Evolutionary conservation across 2,113 vertebrate genomes (phyloP).

Genomic region (Lamprologus speciosus): DNA sequence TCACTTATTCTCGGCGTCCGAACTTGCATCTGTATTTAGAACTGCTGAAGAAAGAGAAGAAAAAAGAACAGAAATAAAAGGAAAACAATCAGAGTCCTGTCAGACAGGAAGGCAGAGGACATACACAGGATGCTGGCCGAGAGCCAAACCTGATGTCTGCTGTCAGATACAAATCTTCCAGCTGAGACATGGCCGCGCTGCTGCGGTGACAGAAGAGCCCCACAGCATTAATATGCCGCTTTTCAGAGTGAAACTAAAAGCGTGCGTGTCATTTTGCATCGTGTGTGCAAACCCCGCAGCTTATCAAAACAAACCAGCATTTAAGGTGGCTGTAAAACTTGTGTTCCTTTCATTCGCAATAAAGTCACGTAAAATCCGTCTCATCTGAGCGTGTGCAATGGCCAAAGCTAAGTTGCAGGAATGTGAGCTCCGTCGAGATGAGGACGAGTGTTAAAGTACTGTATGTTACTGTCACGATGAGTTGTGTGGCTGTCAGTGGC

Average conservation of each 20-base stretch:
- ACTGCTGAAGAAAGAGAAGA: background rate
- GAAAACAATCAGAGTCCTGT: constrained; percentile 10
- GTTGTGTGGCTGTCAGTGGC: too few species aligned
- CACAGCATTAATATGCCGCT: background rate
- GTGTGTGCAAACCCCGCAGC: background rate
- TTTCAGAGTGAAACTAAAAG: background rate
- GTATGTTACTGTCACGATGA: background rate
- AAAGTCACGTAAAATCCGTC: background rate
- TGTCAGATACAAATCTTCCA: background rate
- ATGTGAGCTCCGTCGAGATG: background rate
- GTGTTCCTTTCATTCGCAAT: background rate
- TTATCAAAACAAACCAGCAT: background rate
- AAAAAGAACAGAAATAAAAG: background rate
- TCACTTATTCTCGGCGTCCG: background rate
- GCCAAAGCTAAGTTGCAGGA: background rate
- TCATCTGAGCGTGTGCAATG: background rate
- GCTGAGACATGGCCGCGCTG: background rate
- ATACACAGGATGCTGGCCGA: constrained; percentile 5
- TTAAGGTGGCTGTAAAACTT: background rate
- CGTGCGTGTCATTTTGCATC: background rate
- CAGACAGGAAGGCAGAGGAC: constrained; percentile 34
- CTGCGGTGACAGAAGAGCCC: background rate
- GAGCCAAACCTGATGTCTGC: background rate
- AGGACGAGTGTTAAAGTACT: background rate
- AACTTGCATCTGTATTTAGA: background rate